A percentile compares a stretch with the other conserved stretches of the same genome.
Evolutionary conservation across 2,888 invertebrate genomes (phyloP).

Genomic region (Timema cristinae): DNA sequence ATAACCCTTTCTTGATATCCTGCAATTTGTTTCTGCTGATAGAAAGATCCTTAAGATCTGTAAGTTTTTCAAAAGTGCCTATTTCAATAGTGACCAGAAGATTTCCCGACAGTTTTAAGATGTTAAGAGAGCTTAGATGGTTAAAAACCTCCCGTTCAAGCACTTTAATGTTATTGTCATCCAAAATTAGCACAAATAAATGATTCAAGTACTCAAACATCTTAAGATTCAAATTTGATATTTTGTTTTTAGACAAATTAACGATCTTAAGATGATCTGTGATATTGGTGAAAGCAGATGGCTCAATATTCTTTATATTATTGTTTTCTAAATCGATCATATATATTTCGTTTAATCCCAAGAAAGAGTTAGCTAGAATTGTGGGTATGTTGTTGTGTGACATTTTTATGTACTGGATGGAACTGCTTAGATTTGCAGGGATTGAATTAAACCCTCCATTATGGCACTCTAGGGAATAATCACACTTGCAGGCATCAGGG

Average conservation of each 20-base stretch:
- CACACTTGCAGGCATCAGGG: too few species aligned
- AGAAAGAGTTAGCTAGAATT: background rate
- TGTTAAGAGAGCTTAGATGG: background rate
- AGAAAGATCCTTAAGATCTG: background rate
- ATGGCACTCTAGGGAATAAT: too few species aligned
- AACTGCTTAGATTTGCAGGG: too few species aligned
- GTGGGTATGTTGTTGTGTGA: constrained; percentile 11
- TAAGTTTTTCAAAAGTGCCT: background rate
- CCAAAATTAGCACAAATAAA: background rate
- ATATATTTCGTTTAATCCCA: background rate
- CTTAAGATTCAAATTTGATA: background rate
- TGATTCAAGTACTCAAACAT: background rate
- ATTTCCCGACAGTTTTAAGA: background rate
- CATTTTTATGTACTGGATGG: background rate
- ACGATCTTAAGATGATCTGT: background rate
- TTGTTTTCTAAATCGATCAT: background rate
- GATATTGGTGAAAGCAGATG: background rate
- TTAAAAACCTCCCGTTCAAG: background rate
- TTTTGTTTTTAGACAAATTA: background rate
- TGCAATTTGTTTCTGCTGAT: constrained; percentile 7
- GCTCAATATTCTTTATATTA: background rate
- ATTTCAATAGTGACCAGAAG: background rate
- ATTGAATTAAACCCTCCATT: too few species aligned
- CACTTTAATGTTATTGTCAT: background rate
- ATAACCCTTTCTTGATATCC: background rate